Evolutionary conservation across 2,113 vertebrate species (phyloP).

Genomic region (Thamnaconus septentrionalis): DNA sequence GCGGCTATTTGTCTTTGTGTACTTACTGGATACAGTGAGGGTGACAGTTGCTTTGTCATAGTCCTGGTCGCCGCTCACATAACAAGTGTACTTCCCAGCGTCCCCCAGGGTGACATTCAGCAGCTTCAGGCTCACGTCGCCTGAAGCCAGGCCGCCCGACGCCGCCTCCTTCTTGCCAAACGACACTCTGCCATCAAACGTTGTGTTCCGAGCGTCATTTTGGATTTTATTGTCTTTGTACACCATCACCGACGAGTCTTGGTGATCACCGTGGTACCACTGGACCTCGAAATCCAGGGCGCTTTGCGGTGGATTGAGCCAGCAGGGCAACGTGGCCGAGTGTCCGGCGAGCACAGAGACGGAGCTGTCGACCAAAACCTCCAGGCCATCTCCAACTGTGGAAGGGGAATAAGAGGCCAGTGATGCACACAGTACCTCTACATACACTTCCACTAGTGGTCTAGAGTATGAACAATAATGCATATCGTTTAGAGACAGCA

Average conservation of each 20-base stretch:
- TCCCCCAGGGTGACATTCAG: conserved; percentile 42
- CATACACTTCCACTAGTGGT: no score
- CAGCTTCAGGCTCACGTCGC: conserved; percentile 64
- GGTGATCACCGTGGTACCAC: conserved; percentile 35
- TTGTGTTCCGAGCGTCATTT: neutral
- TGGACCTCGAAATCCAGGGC: conserved; percentile 57
- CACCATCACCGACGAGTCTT: conserved; percentile 12
- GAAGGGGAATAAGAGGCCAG: no score
- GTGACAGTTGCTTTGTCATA: neutral
- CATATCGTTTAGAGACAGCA: no score
- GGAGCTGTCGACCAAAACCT: neutral
- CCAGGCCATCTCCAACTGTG: no score
- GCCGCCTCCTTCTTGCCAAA: conserved; percentile 28
- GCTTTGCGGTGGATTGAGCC: conserved; percentile 44
- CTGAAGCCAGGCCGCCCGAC: conserved; percentile 42
- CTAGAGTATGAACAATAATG: no score
- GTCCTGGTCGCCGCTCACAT: conserved; percentile 44
- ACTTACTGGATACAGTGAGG: conserved; percentile 63
- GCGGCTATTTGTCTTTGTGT: neutral
- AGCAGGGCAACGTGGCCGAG: conserved; percentile 54
- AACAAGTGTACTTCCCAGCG: conserved; percentile 51
- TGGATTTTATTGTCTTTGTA: conserved; percentile 1
- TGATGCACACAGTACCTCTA: no score
- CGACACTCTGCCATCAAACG: conserved; percentile 35
- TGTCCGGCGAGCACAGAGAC: neutral